A percentile compares a stretch with the other conserved stretches of the same genome.
phyloP scores from a whole-genome alignment of 2,888 invertebrate species.

The Chrysolina americana region DNA sequence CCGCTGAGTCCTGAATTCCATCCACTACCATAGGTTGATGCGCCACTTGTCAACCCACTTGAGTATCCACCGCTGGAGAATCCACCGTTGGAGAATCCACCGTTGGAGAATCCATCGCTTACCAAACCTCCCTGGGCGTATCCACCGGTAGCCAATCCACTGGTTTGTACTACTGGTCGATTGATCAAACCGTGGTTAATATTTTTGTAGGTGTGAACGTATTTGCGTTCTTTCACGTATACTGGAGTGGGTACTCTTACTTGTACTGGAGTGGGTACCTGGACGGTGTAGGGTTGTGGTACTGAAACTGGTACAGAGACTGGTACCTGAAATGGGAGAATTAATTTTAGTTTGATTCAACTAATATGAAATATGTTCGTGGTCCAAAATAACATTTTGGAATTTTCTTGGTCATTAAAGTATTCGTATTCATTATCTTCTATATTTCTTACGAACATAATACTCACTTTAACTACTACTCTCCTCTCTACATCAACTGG shows the following conservation, averaged over 20 bases:
- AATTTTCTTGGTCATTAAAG: too few species aligned
- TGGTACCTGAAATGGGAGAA: constrained; percentile 54
- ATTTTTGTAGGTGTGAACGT: constrained; percentile 30
- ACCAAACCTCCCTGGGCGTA: background rate
- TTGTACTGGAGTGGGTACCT: constrained; percentile 55
- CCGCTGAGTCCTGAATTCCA: too few species aligned
- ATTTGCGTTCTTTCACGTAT: constrained; percentile 38
- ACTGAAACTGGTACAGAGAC: constrained; percentile 54
- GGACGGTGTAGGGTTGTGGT: constrained; percentile 58
- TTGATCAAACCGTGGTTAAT: constrained; percentile 11
- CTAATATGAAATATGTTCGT: background rate
- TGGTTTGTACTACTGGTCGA: background rate
- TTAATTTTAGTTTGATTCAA: background rate
- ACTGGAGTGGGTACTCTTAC: constrained; percentile 57
- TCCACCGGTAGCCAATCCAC: background rate
- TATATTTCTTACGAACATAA: background rate
- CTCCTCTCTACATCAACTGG: constrained; percentile 57
- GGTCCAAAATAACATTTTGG: background rate
- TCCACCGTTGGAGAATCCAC: background rate
- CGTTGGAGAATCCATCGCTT: background rate
- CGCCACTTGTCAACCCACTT: background rate
- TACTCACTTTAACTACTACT: constrained; percentile 55
- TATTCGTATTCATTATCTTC: too few species aligned
- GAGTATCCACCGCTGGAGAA: background rate
- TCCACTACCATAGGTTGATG: too few species aligned